Percentiles rank a stretch among this genome's conserved stretches.
phyloP scores from a whole-genome alignment of 1,140 invertebrate species.

The Ephestia elutella region DNA sequence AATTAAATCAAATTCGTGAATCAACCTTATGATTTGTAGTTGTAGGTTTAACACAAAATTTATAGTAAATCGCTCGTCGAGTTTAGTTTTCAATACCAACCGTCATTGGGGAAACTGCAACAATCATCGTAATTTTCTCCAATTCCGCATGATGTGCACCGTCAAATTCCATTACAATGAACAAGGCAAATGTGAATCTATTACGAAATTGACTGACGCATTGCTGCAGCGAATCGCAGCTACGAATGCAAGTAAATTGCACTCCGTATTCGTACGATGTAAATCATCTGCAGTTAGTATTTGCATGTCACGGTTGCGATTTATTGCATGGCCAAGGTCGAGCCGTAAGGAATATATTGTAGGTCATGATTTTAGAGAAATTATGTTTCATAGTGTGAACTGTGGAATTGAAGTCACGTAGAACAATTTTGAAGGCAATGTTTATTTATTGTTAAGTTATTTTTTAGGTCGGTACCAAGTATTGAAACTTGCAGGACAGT shows the following conservation, averaged over 20 bases:
- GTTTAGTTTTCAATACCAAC: background rate
- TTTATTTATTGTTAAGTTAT: no score
- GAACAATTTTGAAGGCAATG: no score
- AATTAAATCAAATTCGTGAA: no score
- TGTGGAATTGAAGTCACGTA: no score
- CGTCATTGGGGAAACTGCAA: background rate
- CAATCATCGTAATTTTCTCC: background rate
- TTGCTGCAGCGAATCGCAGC: background rate
- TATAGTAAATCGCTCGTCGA: background rate
- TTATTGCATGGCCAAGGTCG: constrained; percentile 58
- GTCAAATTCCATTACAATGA: constrained; percentile 2
- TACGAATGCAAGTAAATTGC: constrained; percentile 37
- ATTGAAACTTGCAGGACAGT: no score
- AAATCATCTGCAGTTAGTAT: constrained; percentile 62
- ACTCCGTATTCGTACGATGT: constrained; percentile 42
- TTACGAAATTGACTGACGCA: constrained; percentile 8
- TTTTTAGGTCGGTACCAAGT: no score
- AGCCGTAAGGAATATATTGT: constrained; percentile 5
- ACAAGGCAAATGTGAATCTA: constrained; percentile 5
- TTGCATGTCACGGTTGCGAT: constrained; percentile 61
- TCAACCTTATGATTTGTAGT: no score
- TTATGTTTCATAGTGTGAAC: background rate
- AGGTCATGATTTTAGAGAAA: constrained; percentile 24
- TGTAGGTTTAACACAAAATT: background rate
- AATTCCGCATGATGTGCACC: background rate